These are phyloP conservation scores for Apogon talboti DNA, from an alignment of 2,797 vertebrate genomes.

Conservation along the genomic window DNA sequence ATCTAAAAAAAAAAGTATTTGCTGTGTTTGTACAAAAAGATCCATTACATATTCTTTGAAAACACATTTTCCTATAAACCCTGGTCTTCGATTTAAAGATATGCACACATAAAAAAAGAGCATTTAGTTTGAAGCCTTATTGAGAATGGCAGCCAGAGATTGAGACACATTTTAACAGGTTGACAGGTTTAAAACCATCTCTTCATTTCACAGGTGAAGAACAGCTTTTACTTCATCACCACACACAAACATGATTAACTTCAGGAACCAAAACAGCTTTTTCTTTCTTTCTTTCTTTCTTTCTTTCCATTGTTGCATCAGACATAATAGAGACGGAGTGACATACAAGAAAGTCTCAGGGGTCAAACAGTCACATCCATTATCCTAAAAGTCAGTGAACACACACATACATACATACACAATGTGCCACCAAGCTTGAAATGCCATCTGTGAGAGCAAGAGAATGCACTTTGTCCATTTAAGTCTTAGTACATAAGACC, in stretches of 20 bases:
- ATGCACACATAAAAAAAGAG: slow-evolving; percentile 24
- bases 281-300: background rate
- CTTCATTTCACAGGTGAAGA: slow-evolving; percentile 25
- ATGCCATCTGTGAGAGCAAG: slow-evolving; percentile 60
- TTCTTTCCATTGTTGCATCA: background rate
- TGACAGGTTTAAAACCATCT: slow-evolving; percentile 44
- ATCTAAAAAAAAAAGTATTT: background rate
- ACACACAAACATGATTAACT: slow-evolving; percentile 20
- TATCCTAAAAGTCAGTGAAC: slow-evolving; percentile 57
- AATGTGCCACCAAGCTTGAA: slow-evolving; percentile 51
- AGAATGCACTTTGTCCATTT: slow-evolving; percentile 57
- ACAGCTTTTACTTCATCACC: slow-evolving; percentile 12
- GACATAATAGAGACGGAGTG: slow-evolving; percentile 30
- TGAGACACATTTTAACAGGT: slow-evolving; percentile 43
- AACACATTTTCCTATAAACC: slow-evolving; percentile 10
- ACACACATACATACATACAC: slow-evolving; percentile 31
- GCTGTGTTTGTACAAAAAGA: background rate
- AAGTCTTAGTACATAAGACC: slow-evolving; percentile 25
- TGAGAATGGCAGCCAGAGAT: slow-evolving; percentile 6
- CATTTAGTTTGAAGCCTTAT: slow-evolving; percentile 14
- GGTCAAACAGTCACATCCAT: slow-evolving; percentile 56
- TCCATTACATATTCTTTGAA: background rate
- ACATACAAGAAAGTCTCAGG: slow-evolving; percentile 34
- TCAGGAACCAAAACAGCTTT: slow-evolving; percentile 19
- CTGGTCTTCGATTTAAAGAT: slow-evolving; percentile 6